Evolutionary conservation across 2,113 vertebrate species (phyloP).

Genomic region (Bolborhynchus lineola): DNA sequence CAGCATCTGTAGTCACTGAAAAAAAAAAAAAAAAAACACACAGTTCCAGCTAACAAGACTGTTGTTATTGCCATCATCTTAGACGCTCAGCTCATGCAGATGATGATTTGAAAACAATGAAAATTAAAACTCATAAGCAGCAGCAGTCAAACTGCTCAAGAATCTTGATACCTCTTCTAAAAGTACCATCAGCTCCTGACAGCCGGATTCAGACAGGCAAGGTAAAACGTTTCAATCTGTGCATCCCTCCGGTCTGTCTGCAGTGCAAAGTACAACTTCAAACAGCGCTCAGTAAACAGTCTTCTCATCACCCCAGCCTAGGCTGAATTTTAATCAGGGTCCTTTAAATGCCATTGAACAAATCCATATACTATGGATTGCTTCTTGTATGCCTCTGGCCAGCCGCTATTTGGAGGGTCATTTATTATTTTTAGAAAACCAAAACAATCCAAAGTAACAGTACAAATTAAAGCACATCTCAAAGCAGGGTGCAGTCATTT

Average conservation of each 20-base stretch:
- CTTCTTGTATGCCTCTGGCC: slow-evolving; percentile 70
- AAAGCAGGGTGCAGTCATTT: background rate
- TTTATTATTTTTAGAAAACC: slow-evolving; percentile 80
- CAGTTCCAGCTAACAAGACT: background rate
- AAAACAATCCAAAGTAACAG: slow-evolving; percentile 65
- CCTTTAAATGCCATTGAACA: slow-evolving; percentile 82
- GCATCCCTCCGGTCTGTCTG: slow-evolving; percentile 50
- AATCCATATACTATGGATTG: slow-evolving; percentile 80
- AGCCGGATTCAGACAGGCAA: slow-evolving; percentile 30
- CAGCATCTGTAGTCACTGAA: background rate
- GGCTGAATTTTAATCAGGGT: slow-evolving; percentile 82
- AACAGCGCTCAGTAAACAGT: slow-evolving; percentile 68
- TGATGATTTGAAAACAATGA: background rate
- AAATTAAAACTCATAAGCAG: slow-evolving; percentile 31
- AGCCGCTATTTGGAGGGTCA: slow-evolving; percentile 69
- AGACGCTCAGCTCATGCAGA: background rate
- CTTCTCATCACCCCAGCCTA: slow-evolving; percentile 62
- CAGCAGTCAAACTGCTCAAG: background rate
- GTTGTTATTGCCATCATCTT: background rate
- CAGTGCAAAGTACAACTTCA: slow-evolving; percentile 25
- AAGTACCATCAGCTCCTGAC: slow-evolving; percentile 47
- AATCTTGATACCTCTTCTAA: slow-evolving; percentile 33
- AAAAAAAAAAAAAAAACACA: background rate
- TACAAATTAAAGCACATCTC: slow-evolving; percentile 50
- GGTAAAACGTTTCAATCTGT: slow-evolving; percentile 61